Conservation (phyloP, 2,888 invertebrate species). For the Cartodere bifasciata region DNA sequence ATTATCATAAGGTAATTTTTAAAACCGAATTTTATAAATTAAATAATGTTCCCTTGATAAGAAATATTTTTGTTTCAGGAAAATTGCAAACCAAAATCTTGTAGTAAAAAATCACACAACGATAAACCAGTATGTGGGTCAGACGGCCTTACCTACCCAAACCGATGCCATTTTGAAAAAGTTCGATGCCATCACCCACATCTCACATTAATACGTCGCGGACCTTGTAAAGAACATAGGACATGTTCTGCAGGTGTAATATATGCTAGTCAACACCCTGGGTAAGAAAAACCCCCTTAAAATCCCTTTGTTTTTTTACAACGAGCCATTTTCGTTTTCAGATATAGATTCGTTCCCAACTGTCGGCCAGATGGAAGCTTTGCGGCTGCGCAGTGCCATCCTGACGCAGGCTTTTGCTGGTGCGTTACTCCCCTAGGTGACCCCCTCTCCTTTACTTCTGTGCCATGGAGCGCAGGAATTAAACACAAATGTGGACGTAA, state of each 20-base stretch:
- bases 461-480: slow-evolving; percentile 42
- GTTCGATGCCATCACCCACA: slow-evolving; percentile 65
- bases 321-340: too few species aligned
- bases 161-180: slow-evolving; percentile 63
- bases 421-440: slow-evolving; percentile 78
- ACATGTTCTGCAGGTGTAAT: slow-evolving; percentile 23
- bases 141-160: slow-evolving; percentile 71
- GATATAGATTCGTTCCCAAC: slow-evolving; percentile 51
- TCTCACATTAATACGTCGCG: slow-evolving; percentile 59
- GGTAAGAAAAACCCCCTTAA: too few species aligned
- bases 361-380: slow-evolving; percentile 77
- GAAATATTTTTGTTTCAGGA: too few species aligned
- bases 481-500: slow-evolving; percentile 51
- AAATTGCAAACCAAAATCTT: slow-evolving; percentile 29
- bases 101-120: slow-evolving; percentile 22
- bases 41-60: too few species aligned
- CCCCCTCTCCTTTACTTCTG: slow-evolving; percentile 69
- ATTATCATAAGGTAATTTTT: too few species aligned
- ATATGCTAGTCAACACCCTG: slow-evolving; percentile 16
- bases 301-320: too few species aligned
- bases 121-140: slow-evolving; percentile 57
- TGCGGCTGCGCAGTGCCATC: slow-evolving; percentile 74
- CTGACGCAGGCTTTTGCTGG: slow-evolving; percentile 70
- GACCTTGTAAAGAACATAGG: slow-evolving; percentile 57
- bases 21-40: too few species aligned